Evolutionary conservation across 2,888 invertebrate species (phyloP).

Genomic region (Cerastis rubricosa): DNA sequence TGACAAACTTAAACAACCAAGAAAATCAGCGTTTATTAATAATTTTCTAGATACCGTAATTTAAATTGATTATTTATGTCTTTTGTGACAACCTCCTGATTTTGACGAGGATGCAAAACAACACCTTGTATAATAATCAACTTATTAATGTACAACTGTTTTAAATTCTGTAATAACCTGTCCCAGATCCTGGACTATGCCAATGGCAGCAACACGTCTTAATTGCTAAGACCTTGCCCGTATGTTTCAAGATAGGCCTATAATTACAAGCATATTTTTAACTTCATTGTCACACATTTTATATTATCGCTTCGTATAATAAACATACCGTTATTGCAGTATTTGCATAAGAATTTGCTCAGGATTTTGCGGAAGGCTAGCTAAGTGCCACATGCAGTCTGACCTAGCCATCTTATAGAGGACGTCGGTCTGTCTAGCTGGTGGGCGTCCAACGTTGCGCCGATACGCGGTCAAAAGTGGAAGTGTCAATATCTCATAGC

Average conservation of each 20-base stretch:
- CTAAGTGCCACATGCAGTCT: background rate
- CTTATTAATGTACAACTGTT: background rate
- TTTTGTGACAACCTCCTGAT: too few relatives aligned
- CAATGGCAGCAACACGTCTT: slow-evolving; percentile 35
- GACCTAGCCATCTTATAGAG: background rate
- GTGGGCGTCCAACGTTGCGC: too few relatives aligned
- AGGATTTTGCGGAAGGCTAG: background rate
- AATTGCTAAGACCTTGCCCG: slow-evolving; percentile 59
- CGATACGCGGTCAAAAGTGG: background rate
- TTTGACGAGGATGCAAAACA: too few relatives aligned
- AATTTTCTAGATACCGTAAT: too few relatives aligned
- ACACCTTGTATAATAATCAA: too few relatives aligned
- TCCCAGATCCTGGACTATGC: slow-evolving; percentile 39
- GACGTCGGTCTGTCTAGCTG: background rate
- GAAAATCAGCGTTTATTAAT: too few relatives aligned
- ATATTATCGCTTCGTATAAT: slow-evolving; percentile 14
- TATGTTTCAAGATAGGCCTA: slow-evolving; percentile 51
- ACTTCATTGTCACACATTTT: slow-evolving; percentile 51
- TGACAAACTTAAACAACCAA: too few relatives aligned
- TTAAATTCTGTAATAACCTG: slow-evolving; percentile 23
- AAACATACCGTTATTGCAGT: slow-evolving; percentile 1
- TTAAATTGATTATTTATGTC: too few relatives aligned
- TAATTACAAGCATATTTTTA: slow-evolving; percentile 57
- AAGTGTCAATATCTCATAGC: background rate
- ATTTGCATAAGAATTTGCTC: background rate